These are phyloP conservation scores for Cydia splendana DNA, from an alignment of 1,140 invertebrate genomes.

Conservation along the genomic window DNA sequence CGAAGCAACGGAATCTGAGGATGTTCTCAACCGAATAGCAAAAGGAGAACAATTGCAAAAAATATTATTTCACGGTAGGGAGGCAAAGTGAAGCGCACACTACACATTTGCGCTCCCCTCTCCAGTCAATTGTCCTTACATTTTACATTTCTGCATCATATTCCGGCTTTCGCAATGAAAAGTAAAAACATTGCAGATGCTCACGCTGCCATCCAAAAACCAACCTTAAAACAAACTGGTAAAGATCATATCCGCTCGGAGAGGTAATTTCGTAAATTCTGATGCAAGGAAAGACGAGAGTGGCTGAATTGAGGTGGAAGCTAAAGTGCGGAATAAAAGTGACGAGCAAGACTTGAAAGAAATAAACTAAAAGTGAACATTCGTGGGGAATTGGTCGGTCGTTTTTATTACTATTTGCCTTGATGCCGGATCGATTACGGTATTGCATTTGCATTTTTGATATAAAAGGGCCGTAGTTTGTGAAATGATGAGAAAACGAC, in stretches of 20 bases:
- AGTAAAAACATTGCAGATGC: constrained; percentile 73
- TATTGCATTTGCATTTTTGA: constrained; percentile 19
- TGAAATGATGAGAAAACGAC: background rate
- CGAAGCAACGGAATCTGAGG: constrained; percentile 6
- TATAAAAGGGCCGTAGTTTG: background rate
- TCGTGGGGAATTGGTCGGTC: constrained; percentile 37
- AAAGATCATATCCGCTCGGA: constrained; percentile 40
- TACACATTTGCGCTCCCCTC: constrained; percentile 65
- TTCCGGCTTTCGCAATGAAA: constrained; percentile 70
- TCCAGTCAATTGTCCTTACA: constrained; percentile 74
- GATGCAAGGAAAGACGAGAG: constrained; percentile 68
- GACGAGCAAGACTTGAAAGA: constrained; percentile 64
- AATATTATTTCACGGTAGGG: constrained; percentile 47
- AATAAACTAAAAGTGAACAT: constrained; percentile 67
- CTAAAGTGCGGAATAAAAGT: constrained; percentile 76
- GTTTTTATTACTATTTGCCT: constrained; percentile 33
- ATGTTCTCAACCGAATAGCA: constrained; percentile 38
- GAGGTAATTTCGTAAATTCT: constrained; percentile 58
- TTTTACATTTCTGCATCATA: constrained; percentile 77
- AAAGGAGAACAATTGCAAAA: constrained; percentile 51
- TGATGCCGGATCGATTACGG: constrained; percentile 28
- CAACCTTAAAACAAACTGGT: constrained; percentile 33
- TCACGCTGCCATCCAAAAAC: constrained; percentile 30
- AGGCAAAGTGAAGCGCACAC: constrained; percentile 59
- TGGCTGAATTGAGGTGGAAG: constrained; percentile 73